Base-by-base conservation (phyloP, 1,140 invertebrate genomes). In the Lasaia peninsularis region DNA sequence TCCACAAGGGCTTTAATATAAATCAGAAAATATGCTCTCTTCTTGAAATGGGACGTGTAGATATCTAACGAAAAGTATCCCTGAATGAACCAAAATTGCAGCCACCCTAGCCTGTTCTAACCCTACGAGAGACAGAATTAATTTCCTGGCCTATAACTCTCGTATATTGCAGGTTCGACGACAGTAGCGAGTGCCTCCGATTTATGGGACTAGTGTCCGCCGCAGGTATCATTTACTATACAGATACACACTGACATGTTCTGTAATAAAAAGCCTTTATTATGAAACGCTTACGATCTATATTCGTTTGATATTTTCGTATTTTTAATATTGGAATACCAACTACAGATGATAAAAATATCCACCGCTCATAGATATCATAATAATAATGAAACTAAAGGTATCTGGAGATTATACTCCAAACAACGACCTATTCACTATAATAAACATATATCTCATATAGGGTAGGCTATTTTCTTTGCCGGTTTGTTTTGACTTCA, bases 111-210 rank as follows among this genome's bases (percentile, higher is more conserved):
- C 40, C 37, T 61, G 37, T 62, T 58, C 69, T 83, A 86, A 83
- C 80, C 80, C 80, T 80, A 86, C 83, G 78, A 74, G 75, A 60
- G 78, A 80, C 78, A 80, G 84, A 84, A 87, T 87, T 87, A 87
- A 87, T 87, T 87, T 87, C 84, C 84, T 87, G 79, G 65, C 67
- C 81, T 81, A 87, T 87, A 87, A 87, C 76, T 85, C 80, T 84
- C 79, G 66, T 83, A 86, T 86, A 80, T 85, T 80, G 79, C 75
- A 80, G 69, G 68, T 78, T 79, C 75, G 80, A 72, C 81, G 81
- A 81, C 80, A 82, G 73, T 77, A 66, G 72, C 75, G 69, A 80
- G 75, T 68, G 67, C 67, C 65, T 67, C 60, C 70, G 76, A 87
- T 87, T 86, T 87, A 85, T 84, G 64, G 78, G 63, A 52, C 52